A percentile compares a stretch with the other conserved stretches of the same genome.
These are phyloP conservation scores for Orthonevra nobilis DNA, from an alignment of 2,888 invertebrate species.

Conservation along the genomic window DNA sequence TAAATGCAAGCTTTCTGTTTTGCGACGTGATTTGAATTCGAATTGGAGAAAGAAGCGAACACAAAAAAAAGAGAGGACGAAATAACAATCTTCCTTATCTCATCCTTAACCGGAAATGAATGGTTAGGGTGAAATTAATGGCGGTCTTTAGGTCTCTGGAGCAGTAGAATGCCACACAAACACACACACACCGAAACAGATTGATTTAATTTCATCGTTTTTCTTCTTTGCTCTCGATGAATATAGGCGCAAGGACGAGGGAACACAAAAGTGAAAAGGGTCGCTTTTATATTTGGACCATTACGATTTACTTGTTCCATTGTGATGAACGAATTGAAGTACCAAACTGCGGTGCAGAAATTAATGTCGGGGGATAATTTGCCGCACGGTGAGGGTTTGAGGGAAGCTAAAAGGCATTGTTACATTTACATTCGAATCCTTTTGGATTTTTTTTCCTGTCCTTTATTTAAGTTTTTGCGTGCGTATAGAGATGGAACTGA, in stretches of 20 bases:
- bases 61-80: constrained; percentile 9
- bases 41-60: too few species aligned
- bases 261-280: not conserved
- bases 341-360: constrained; percentile 24
- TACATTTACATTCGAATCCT: too few species aligned
- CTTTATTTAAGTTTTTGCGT: not conserved
- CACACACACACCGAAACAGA: too few species aligned
- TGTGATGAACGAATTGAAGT: constrained; percentile 30
- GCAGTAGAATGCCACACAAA: constrained; percentile 30
- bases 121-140: constrained; percentile 42
- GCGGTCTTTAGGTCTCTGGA: constrained; percentile 40
- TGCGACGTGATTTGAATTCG: too few species aligned
- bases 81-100: constrained; percentile 26
- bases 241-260: not conserved
- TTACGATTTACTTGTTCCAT: constrained; percentile 14
- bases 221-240: not conserved
- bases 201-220: constrained; percentile 40
- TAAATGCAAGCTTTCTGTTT: not conserved
- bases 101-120: constrained; percentile 30
- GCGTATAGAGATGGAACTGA: not conserved
- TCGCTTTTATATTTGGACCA: constrained; percentile 7
- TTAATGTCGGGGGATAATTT: constrained; percentile 46
- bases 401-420: too few species aligned
- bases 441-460: constrained; percentile 8
- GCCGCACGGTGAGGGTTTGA: too few species aligned